Percentiles rank a stretch among this genome's conserved stretches.
phyloP scores from a whole-genome alignment of 2,113 vertebrate genomes.

The Prinia subflava region DNA sequence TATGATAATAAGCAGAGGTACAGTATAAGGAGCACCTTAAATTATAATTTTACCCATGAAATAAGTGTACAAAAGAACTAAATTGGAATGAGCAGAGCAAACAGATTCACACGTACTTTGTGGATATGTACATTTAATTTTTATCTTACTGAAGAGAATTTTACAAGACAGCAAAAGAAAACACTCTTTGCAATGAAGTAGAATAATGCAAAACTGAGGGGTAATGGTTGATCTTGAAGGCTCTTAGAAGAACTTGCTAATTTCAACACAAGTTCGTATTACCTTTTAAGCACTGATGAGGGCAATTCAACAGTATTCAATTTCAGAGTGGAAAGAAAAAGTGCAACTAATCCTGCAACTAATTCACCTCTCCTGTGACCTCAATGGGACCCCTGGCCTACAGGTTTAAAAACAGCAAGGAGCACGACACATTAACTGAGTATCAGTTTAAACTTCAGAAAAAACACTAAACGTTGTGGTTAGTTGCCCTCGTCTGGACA shows the following conservation, averaged over 20 bases:
- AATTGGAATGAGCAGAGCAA: background rate
- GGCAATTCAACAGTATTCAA: background rate
- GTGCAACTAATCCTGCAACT: background rate
- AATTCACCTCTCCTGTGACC: background rate
- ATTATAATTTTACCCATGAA: background rate
- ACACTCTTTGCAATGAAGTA: background rate
- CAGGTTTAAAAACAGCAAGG: background rate
- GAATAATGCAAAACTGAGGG: background rate
- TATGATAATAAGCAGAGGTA: background rate
- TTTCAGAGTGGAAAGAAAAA: background rate
- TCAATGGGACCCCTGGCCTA: background rate
- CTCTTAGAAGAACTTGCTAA: background rate
- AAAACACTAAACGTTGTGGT: rapidly evolving
- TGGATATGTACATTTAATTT: background rate
- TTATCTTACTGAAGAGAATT: background rate
- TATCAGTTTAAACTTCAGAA: background rate
- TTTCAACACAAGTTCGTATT: background rate
- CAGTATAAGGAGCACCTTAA: background rate
- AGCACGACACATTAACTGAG: background rate
- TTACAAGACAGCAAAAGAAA: background rate
- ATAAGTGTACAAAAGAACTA: background rate
- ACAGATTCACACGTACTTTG: background rate
- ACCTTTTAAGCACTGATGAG: background rate
- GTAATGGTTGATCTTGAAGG: background rate
- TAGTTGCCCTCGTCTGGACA: background rate